Base-by-base conservation (phyloP, 2,888 invertebrate genomes). In the Drosophila melanocephala region DNA sequence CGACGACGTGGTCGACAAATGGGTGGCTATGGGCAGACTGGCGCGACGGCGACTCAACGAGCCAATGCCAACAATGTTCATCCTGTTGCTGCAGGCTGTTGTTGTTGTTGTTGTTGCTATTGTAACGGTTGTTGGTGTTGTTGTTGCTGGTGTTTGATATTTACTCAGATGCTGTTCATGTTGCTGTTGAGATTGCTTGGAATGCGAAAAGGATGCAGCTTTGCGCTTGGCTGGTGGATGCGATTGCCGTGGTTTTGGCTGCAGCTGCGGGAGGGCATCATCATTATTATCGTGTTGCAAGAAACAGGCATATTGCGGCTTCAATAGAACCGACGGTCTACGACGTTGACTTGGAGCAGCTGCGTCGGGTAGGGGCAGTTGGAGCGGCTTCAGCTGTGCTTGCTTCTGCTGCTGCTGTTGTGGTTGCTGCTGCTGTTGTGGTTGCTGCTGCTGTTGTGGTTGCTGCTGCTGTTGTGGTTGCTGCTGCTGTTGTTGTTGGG, bases 261-360 rank as follows among this genome's bases (percentile, higher is more conserved):
- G 22, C 14, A 14, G 56, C 37, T 14, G 26, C 37, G 6, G 58
- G 62, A 58, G 39, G 58, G 72, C 70, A 70, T 91, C 69, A 69
- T 91, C 91, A 57, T 88, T 80, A 39, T 39, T 80, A 39, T 57
- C 57, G 14, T 57, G 28, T 67, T 87, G 83, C 44, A 93, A 77
- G 73, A 93, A 93, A 67, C 91, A 91, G 30, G 93, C 93, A 75
- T 93, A 93, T 72, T 93, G 91, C 5, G 93, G 93, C 63, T 93
- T 92, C 65, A 89, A 83, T 28, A 93, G 81, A 39, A 93, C 91
- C 35, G 90, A 75, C 1, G 87, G 82, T 69, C 88, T 83, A 64
- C 82, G 86, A 60, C 75, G 89, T 56, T 60, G 72, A n/a, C 28
- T 58, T 51, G 50, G 47, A 5, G 56, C 28, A 33, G 51, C 28